Evolutionary conservation across 2,888 invertebrate species (phyloP), one percentile per base, ranked within the genome.

Genomic region (Biston stratarius): DNA sequence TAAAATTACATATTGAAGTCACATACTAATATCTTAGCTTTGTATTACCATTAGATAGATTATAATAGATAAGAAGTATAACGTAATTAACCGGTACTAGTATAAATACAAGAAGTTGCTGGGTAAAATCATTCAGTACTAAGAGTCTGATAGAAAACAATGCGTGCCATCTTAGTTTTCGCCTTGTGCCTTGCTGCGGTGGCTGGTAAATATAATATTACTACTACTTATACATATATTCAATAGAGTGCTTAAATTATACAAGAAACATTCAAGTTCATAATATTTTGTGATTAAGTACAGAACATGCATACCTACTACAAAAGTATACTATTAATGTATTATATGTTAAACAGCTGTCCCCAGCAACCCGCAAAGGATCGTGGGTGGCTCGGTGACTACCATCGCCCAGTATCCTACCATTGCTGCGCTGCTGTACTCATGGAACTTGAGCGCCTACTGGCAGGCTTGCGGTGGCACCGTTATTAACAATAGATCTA

Each of bases 301-400:
- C 24, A 24, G 24, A 2, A 3, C 24, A 24, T 24, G 24, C 24
- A 24, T 24, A 3, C n/a, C n/a, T n/a, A n/a, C 24, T 24, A 24
- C 24, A 3, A 24, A 24, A 24, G 3, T 24, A 45, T n/a, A 15
- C 7, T 15, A 38, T 38, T 8, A 15, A 38, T 15, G 5, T 15
- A 10, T 8, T 52, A 24, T 61, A 3, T 55, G 42, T 44, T 61
- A 64, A 65, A 11, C 67, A 82, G 82, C 78, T 15, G 74, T 67
- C 5, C 81, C 80, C 10, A 53, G 56, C 12, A 64, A 62, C 53
- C 64, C 74, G 5, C 76, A 80, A 47, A 80, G 75, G 67, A 85
- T 86, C 44, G 77, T 84, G 5, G 86, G 85, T 53, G 85, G 86
- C 0, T 73, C 76, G 3, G 62, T 72, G n/a, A 78, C 83, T 10